phyloP scores from a whole-genome alignment of 2,113 vertebrate species.

The Bagarius yarrelli region DNA sequence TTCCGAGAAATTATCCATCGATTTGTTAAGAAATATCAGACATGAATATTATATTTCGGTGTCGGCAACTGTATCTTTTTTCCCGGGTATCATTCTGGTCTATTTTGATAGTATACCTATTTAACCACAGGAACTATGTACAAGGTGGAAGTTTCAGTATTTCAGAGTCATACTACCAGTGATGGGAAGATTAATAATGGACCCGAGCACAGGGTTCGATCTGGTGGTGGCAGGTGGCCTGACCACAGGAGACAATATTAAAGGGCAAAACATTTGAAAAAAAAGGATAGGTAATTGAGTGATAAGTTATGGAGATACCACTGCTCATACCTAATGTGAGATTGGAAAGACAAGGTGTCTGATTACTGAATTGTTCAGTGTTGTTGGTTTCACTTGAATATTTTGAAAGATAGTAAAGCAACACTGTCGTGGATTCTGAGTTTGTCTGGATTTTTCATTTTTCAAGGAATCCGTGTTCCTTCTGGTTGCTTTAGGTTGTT shows the following conservation, averaged over 20 bases:
- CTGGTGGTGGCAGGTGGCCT: not conserved
- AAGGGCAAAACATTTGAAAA: not conserved
- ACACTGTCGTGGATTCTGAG: not conserved
- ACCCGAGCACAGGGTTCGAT: not conserved
- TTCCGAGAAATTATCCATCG: slow-evolving; percentile 20
- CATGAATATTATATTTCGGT: not conserved
- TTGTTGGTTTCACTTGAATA: not conserved
- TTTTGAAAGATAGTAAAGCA: not conserved
- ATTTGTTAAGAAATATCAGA: slow-evolving; percentile 23
- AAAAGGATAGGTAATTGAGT: not conserved
- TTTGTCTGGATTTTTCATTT: not conserved
- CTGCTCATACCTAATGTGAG: not conserved
- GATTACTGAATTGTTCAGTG: not conserved
- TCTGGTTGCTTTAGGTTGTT: no score
- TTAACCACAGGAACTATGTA: slow-evolving; percentile 7
- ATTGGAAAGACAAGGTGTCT: not conserved
- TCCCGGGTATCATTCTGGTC: not conserved
- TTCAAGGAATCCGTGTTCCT: no score
- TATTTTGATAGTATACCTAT: slow-evolving; percentile 3
- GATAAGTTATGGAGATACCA: not conserved
- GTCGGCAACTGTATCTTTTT: not conserved
- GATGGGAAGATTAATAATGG: not conserved
- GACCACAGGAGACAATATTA: not conserved
- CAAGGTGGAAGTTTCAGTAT: not conserved
- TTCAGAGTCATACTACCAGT: not conserved